Percentiles rank a stretch among this genome's conserved stretches.
These are phyloP conservation scores for Cataglyphis livida DNA, from an alignment of 2,888 invertebrate species.

Conservation along the genomic window DNA sequence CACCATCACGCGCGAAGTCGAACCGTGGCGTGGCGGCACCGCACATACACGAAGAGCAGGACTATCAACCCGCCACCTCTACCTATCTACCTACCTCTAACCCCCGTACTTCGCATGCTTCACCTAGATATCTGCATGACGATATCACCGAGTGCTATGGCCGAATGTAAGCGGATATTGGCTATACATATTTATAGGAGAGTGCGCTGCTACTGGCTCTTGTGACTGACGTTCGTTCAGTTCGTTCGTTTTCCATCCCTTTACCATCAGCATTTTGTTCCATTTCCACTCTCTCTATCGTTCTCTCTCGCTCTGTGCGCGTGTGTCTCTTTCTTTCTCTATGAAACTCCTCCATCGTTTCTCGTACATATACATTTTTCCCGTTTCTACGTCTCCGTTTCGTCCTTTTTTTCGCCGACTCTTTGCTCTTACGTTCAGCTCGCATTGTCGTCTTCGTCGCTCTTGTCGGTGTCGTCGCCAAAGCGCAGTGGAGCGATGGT, in stretches of 20 bases:
- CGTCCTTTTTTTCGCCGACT: conserved; percentile 42
- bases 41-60: conserved; percentile 28
- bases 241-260: conserved; percentile 68
- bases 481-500: conserved; percentile 42
- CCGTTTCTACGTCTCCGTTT: conserved; percentile 51
- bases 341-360: conserved; percentile 29
- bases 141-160: conserved; percentile 76
- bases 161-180: conserved; percentile 81
- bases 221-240: conserved; percentile 53
- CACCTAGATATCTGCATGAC: conserved; percentile 74
- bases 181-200: conserved; percentile 82
- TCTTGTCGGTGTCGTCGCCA: conserved; percentile 44
- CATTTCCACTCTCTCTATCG: conserved; percentile 35
- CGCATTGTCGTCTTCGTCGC: conserved; percentile 47
- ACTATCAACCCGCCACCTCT: conserved; percentile 46
- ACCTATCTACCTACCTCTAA: conserved; percentile 36
- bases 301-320: conserved; percentile 9
- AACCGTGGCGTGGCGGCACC: conserved; percentile 32
- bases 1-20: conserved; percentile 55
- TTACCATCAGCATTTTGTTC: conserved; percentile 60
- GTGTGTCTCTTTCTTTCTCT: conserved; percentile 17
- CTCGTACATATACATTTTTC: conserved; percentile 41
- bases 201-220: conserved; percentile 62
- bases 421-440: conserved; percentile 32
- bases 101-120: conserved; percentile 41